phyloP scores from a whole-genome alignment of 2,797 vertebrate genomes.

The Dromococcyx pavoninus region DNA sequence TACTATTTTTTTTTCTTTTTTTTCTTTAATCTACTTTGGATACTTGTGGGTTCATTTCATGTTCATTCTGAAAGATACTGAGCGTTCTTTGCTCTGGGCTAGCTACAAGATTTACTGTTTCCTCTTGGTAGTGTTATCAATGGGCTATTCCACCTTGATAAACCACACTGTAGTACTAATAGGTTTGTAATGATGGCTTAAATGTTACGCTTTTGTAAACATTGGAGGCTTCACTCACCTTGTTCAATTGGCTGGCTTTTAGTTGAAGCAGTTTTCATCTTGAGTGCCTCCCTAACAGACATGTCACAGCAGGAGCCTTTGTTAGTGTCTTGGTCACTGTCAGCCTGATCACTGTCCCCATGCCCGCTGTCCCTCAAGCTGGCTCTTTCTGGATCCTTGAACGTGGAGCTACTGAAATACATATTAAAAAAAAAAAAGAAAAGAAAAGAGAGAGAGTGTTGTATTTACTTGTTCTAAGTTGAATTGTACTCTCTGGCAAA shows the following conservation, averaged over 20 bases:
- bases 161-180: conserved; percentile 69
- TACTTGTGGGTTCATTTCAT: conserved; percentile 3
- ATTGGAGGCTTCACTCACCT: conserved; percentile 85
- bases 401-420: conserved; percentile 93
- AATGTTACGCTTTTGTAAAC: conserved; percentile 45
- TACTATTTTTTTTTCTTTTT: neutral
- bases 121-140: conserved; percentile 60
- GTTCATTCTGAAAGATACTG: conserved; percentile 25
- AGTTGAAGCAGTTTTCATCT: conserved; percentile 94
- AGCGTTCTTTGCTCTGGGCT: conserved; percentile 25
- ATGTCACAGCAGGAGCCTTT: conserved; percentile 99
- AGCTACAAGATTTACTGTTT: conserved; percentile 3
- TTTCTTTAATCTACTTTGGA: neutral
- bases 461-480: conserved; percentile 74
- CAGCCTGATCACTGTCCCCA: conserved; percentile 98
- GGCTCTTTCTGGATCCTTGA: conserved; percentile 98
- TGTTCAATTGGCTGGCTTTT: conserved; percentile 94
- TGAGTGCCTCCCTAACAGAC: conserved; percentile 98
- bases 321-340: conserved; percentile 99
- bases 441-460: conserved; percentile 69
- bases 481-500: conserved; percentile 77
- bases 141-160: conserved; percentile 82
- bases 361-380: conserved; percentile 99
- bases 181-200: conserved; percentile 44
- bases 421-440: conserved; percentile 54